These are phyloP conservation scores for Drosophila sturtevanti DNA, from an alignment of 1,140 invertebrate genomes.

Conservation along the genomic window DNA sequence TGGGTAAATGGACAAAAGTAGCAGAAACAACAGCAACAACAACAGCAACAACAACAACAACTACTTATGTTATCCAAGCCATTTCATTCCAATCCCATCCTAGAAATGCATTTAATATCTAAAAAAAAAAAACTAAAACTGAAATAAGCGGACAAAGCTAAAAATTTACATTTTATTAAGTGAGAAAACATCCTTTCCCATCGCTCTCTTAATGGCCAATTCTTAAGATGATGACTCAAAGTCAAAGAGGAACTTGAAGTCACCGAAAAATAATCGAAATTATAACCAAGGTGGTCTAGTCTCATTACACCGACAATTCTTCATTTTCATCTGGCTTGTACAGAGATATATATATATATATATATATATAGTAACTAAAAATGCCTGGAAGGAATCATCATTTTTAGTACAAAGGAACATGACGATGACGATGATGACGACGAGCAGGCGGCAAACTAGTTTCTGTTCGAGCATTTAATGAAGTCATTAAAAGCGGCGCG, in stretches of 20 bases:
- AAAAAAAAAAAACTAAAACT: constrained; percentile 16
- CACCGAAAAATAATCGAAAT: constrained; percentile 9
- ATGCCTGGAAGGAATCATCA: constrained; percentile 70
- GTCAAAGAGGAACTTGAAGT: background rate
- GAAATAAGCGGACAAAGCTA: constrained; percentile 22
- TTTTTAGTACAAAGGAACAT: constrained; percentile 32
- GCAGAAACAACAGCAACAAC: constrained; percentile 5
- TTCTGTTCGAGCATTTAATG: constrained; percentile 68
- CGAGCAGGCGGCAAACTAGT: constrained; percentile 56
- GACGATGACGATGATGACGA: constrained; percentile 2
- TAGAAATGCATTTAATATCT: constrained; percentile 1
- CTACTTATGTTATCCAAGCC: constrained; percentile 40
- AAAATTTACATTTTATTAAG: constrained; percentile 63
- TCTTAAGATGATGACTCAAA: constrained; percentile 16
- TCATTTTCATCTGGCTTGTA: constrained; percentile 52
- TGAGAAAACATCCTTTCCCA: constrained; percentile 31
- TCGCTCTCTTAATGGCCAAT: background rate
- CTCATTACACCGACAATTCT: constrained; percentile 31
- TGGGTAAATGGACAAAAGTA: constrained; percentile 63
- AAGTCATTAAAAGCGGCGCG: constrained; percentile 81
- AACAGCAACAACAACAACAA: constrained; percentile 26
- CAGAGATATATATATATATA: constrained; percentile 18
- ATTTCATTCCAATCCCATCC: constrained; percentile 18
- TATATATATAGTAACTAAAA: constrained; percentile 12
- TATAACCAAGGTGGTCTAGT: constrained; percentile 52